Evolutionary conservation across 2,888 invertebrate species (phyloP).

Genomic region (Latheticus oryzae): DNA sequence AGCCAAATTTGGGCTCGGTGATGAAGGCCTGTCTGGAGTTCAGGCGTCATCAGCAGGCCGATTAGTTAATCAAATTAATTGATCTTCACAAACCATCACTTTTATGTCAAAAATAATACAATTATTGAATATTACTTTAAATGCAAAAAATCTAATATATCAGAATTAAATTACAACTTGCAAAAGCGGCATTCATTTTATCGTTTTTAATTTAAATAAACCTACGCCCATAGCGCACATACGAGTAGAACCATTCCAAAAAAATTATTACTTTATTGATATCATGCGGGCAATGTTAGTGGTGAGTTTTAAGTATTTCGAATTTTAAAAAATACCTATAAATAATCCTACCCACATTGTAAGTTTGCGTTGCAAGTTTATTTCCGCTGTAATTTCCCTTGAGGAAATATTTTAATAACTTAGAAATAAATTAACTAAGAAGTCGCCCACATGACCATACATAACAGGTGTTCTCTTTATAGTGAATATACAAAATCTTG

Average conservation of each 20-base stretch:
- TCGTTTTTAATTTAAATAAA: too few relatives aligned
- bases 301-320: conserved; percentile 18
- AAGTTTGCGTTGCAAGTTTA: conserved; percentile 37
- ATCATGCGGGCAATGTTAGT: conserved; percentile 30
- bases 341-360: conserved; percentile 36
- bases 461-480: conserved; percentile 34
- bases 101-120: neutral
- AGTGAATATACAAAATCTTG: conserved; percentile 31
- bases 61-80: conserved; percentile 27
- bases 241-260: neutral
- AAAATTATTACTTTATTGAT: conserved; percentile 20
- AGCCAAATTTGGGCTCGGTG: conserved; percentile 27
- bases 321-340: conserved; percentile 24
- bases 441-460: conserved; percentile 27
- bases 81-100: conserved; percentile 9
- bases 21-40: conserved; percentile 1
- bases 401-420: conserved; percentile 40
- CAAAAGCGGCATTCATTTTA: too few relatives aligned
- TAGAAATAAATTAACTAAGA: conserved; percentile 38
- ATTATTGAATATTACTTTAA: neutral
- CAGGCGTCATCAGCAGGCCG: conserved; percentile 21
- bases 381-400: conserved; percentile 39
- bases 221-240: conserved; percentile 25
- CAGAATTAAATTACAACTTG: too few relatives aligned
- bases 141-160: too few relatives aligned